Evolutionary conservation across 2,888 invertebrate genomes (phyloP), one percentile per base, ranked within the genome.

Genomic region (Xestia ashworthii): DNA sequence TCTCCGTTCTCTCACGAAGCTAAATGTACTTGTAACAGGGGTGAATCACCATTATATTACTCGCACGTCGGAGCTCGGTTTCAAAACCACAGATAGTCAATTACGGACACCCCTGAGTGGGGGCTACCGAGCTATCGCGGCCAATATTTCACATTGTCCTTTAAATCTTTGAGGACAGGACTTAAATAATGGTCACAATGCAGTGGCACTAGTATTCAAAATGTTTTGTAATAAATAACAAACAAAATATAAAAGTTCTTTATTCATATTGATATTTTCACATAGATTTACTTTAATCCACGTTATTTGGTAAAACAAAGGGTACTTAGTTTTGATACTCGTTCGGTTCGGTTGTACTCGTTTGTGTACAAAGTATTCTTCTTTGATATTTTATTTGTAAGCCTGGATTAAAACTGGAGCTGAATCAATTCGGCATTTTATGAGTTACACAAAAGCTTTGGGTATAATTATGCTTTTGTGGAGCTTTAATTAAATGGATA

Each of bases 81-180:
- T 80, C 48, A 72, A 83, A 84, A 85, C 86, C 84, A 86, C 84
- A 76, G 67, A 82, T 74, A 76, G 75, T 85, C 84, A 85, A 80
- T 86, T 83, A 80, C 65, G 69, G 74, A 76, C 80, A 79, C 75
- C 84, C 71, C 72, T 83, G 68, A 76, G 58, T 77, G 55, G 65
- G 76, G 74, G 67, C 68, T 65, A 67, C 80, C 69, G 50, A 86
- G 80, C 74, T 74, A 83, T 80, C 64, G 67, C 66, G 32, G 12
- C n/a, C 76, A 72, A 80, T 84, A 83, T 86, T 77, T 84, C 55
- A 80, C 80, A 44, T 16, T 75, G 74, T 80, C 80, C 72, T 82
- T 74, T 82, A 74, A 78, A 75, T 70, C 48, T 72, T 86, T 60
- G 76, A 73, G 55, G 53, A 76, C 62, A 74, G 12, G 38, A 50